Base-by-base conservation (phyloP, 2,888 invertebrate genomes). In the Cartodere bifasciata region DNA sequence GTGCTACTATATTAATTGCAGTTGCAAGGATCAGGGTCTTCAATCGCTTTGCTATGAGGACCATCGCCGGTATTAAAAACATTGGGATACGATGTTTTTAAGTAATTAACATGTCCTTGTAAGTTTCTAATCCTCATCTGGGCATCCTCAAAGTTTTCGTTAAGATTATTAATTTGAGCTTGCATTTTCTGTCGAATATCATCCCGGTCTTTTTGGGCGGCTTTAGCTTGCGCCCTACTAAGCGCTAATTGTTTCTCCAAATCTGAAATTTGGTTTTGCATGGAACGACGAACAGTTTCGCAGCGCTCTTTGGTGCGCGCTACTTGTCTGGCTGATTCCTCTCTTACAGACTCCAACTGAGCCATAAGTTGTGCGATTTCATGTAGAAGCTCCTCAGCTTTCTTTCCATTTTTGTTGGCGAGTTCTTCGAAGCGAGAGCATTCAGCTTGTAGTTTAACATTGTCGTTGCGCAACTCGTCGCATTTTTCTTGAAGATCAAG, bases 151-250 rank as follows among this genome's bases (percentile, higher is more conserved):
- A 77, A 75, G 41, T 72, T 75, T 45, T 77, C 76, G 46, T 72
- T 74, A 35, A 78, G 53, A 45, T 67, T 71, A 37, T 66, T 71
- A 26, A 78, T 69, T 49, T 78, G 76, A 11, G 70, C 62, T 45
- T 77, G 75, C 71, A 78, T 75, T 38, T 73, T 70, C 49, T 75
- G 74, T 29, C 78, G 65, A 23, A 76, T 70, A 42, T 78, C 77
- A 42, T 77, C 75, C 27, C 75, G 64, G 34, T 78, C 77, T 46
- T 74, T 75, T 45, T 77, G 75, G 0, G 74, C 72, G 1, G 70
- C 62, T 46, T 65, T 66, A 1, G 75, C 73, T 41, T 69, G 66
- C 2, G 77, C 78, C 35, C 75, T 64, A 28, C 70, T 65, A 13
- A 70, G 65, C 0, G 75, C 77, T 35, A 80, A 48, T 47, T 77